Evolutionary conservation across 2,888 invertebrate genomes (phyloP), one percentile per base, ranked within the genome.

Genomic region (Meandrusa payeni): DNA sequence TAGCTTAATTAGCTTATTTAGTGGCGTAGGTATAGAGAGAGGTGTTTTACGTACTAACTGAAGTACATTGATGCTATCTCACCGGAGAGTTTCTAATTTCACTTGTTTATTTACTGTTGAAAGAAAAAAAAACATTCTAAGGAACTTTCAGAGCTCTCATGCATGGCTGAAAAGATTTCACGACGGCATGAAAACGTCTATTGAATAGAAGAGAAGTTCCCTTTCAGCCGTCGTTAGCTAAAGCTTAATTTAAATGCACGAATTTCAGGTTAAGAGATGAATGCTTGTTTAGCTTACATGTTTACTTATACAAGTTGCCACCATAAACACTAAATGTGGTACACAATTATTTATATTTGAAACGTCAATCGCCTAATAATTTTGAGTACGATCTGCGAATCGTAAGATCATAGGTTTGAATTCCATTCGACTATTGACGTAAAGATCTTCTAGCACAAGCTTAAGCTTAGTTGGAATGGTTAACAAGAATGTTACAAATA

Each of bases 241-340:
- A 43, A 39, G 38, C 38, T 33, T 39, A 44, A 44, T 44, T 44
- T 44, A 44, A 44, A 33, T 38, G 38, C 38, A 33, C 44, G 38
- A 44, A 33, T 38, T 44, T 44, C 32, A 44, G 44, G 44, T 44
- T 44, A 38, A 44, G 38, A 38, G 44, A 38, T 44, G 27, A 26
- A 33, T 44, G 17, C 27, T 38, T 38, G 12, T 38, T 33, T 15
- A 12, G 17, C 33, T 32, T 15, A 28, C 27, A 20, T 28, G 26
- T 15, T 27, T 38, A 27, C 15, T 38, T 19, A 7, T 22, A 12
- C 13, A 10, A 17, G 26, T 19, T 19, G 9, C 5, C 11, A 6
- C 4, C n/a, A n/a, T n/a, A n/a, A n/a, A n/a, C n/a, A n/a, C n/a
- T n/a, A n/a, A n/a, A n/a, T n/a, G n/a, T n/a, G n/a, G n/a, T n/a